Base-by-base conservation (phyloP, 2,888 invertebrate genomes). In the Bugula neritina region DNA sequence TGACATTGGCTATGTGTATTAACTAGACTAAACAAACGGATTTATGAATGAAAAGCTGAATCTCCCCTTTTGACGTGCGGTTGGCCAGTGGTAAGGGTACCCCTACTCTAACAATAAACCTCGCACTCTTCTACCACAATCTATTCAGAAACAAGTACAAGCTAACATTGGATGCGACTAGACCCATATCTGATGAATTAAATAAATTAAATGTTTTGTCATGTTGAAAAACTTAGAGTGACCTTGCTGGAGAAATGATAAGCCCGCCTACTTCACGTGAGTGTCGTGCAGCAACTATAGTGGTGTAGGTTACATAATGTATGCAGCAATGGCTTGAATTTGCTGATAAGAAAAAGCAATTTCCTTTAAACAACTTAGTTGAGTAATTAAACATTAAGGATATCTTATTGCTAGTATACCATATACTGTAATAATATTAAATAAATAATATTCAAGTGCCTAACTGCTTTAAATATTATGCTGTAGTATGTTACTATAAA, bases 1-100 rank as follows among this genome's bases (percentile, higher is more conserved):
- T 27, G 63, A 63, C 63, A 63, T 55, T 55, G 55, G 55, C 55
- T 55, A 5, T 55, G 21, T 23, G 23, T 55, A 55, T 34, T 63
- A 63, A 63, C 21, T 13, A 63, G 63, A 63, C 63, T 63, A 63
- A 63, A 63, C 63, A 63, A 63, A 63, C 63, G 27, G 63, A 63
- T 63, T 63, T 63, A 31, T 63, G 63, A 63, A 63, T 63, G 63
- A 63, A 43, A 17, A 10, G 5, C 31, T 55, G 55, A 3, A 55
- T n/a, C 55, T 23, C n/a, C n/a, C 21, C 25, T 23, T 13, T 55
- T 63, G 63, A 29, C 13, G 29, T 63, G 63, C 31, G 63, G 63
- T 63, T 31, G 31, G 63, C 5, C n/a, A 31, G 63, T 27, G 63
- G 63, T 63, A 34, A 31, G 2, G 2, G 31, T 31, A 25, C 57